Evolutionary conservation across 2,888 invertebrate species (phyloP).

Genomic region (Caenorhabditis japonica): DNA sequence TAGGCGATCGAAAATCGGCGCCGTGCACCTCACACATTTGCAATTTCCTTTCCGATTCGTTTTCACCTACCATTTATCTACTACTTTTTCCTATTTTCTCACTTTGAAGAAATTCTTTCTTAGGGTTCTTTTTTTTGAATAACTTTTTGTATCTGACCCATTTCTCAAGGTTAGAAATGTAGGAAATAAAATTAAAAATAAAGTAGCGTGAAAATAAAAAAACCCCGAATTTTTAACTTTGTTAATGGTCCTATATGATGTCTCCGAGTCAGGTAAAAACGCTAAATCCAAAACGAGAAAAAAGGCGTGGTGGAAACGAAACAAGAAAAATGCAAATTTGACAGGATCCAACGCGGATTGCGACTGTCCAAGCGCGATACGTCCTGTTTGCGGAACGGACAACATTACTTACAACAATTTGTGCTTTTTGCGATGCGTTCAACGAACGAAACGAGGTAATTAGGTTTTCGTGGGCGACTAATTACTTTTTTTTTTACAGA

Average conservation of each 20-base stretch:
- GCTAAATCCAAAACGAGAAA: no score
- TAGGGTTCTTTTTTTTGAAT: neutral
- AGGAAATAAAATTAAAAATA: neutral
- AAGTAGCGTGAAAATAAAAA: no score
- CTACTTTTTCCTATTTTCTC: conserved; percentile 14
- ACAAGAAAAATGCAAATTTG: conserved; percentile 41
- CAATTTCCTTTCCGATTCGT: conserved; percentile 21
- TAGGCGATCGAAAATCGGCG: conserved; percentile 26
- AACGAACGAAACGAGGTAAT: conserved; percentile 37
- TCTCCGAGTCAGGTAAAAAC: no score
- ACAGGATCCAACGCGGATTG: conserved; percentile 53
- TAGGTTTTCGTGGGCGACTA: neutral
- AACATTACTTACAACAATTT: conserved; percentile 67
- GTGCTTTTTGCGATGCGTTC: conserved; percentile 67
- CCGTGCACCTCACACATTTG: conserved; percentile 13
- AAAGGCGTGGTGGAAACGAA: conserved; percentile 12
- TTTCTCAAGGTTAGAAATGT: neutral
- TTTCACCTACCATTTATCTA: conserved; percentile 24
- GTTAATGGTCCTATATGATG: conserved; percentile 14
- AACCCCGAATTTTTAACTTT: conserved; percentile 21
- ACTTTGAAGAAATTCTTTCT: conserved; percentile 45
- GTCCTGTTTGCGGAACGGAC: conserved; percentile 72
- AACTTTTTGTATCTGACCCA: no score
- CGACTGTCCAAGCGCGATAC: conserved; percentile 61
- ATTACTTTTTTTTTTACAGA: conserved; percentile 53